Conservation (phyloP, 2,113 vertebrate species). For the Platycercus adscitus region DNA sequence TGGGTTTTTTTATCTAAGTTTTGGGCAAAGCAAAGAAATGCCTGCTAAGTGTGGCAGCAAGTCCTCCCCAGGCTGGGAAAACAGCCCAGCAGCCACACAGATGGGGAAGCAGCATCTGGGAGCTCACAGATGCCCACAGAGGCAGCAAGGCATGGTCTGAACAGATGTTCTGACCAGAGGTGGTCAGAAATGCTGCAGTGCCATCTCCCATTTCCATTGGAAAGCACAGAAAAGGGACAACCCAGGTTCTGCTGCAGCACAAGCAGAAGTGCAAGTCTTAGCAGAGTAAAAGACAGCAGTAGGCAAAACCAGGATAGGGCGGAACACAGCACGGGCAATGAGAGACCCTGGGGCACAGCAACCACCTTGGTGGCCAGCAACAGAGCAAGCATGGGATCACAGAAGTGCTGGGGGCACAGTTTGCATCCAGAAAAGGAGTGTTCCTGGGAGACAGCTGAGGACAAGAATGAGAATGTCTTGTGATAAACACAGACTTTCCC, state of each 20-base stretch:
- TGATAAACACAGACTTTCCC: background rate
- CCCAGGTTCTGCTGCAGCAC: background rate
- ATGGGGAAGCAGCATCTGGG: accelerated
- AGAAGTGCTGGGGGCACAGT: background rate
- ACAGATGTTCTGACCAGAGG: background rate
- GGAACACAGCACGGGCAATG: accelerated
- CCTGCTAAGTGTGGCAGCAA: background rate
- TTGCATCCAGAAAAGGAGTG: background rate
- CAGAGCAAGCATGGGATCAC: accelerated
- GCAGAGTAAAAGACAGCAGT: background rate
- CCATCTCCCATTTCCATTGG: background rate
- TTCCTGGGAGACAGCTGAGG: background rate
- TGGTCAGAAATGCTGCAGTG: accelerated
- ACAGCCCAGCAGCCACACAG: background rate
- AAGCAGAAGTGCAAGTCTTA: background rate
- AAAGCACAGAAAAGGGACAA: background rate
- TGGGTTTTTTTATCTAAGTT: background rate
- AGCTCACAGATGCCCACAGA: background rate
- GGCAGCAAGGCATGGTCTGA: background rate
- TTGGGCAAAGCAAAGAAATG: background rate
- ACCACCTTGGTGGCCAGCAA: background rate
- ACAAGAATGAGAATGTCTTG: background rate
- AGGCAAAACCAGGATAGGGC: background rate
- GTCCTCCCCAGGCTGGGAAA: accelerated
- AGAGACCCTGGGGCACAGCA: background rate